phyloP scores from a whole-genome alignment of 2,888 invertebrate species.

The Melitaea athalia region DNA sequence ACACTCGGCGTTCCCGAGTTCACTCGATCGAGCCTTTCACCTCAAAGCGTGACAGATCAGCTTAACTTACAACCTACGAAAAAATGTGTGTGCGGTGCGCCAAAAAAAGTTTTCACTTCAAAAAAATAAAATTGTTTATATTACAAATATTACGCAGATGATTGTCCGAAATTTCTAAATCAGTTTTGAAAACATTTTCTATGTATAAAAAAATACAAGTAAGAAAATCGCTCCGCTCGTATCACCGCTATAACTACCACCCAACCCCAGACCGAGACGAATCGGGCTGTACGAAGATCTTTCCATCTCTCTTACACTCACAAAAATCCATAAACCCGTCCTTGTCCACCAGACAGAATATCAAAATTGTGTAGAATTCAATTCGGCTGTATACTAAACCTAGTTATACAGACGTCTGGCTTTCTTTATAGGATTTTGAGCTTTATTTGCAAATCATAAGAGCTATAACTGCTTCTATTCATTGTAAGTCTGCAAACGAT shows the following conservation, averaged over 20 bases:
- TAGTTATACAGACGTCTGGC: not conserved
- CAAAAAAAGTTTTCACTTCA: no score
- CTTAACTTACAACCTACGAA: no score
- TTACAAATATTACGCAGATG: no score
- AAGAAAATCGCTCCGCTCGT: constrained; percentile 16
- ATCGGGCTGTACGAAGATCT: constrained; percentile 43
- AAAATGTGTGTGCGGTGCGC: no score
- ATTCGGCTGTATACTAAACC: constrained; percentile 38
- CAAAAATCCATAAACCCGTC: constrained; percentile 28
- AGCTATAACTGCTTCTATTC: not conserved
- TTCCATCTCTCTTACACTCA: constrained; percentile 34
- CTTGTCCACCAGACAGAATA: constrained; percentile 42
- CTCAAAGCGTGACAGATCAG: no score
- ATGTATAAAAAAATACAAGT: not conserved
- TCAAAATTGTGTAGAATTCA: constrained; percentile 48
- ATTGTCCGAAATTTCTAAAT: no score
- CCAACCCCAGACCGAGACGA: constrained; percentile 43
- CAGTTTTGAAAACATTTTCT: not conserved
- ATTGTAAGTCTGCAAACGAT: not conserved
- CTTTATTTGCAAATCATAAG: not conserved
- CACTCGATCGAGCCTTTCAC: no score
- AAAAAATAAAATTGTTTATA: no score
- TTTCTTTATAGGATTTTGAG: not conserved
- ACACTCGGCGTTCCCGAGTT: no score
- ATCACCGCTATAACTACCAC: constrained; percentile 33